Base-by-base conservation (phyloP, 37 sponge, comb jelly and placozoan genomes). In the Theonella swinhoei region DNA sequence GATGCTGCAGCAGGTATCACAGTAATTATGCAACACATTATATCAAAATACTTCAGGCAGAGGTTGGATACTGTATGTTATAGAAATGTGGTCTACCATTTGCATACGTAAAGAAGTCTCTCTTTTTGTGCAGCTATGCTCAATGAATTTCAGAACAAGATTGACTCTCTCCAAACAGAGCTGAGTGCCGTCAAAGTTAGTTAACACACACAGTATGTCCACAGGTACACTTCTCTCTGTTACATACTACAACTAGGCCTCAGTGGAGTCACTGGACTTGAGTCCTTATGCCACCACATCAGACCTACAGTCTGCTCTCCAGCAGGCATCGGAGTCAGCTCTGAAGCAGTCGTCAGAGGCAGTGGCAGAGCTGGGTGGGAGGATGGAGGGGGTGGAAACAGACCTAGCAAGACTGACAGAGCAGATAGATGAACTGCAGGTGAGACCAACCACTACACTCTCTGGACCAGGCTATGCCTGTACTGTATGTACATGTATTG, bases 341-440 rank as follows among this genome's bases (percentile, higher is more conserved):
- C 37, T 81, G 40, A 3, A 7, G 35, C 39, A 81, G 26, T 61
- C 82, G 24, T 37, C 26, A n/a, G 63, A 47, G 0, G 25, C 61
- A 22, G 70, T 77, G 30, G 40, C 42, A 0, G 62, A 75, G 41
- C 77, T 88, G 23, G 78, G 68, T 26, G 72, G 63, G 19, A 47
- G 47, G 62, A 70, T 77, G 26, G 72, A 42, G 17, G 23, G 34
- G 7, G 35, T 77, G 70, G 39, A 72, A 4, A 84, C 74, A 37
- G 80, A 91, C n/a, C 54, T 90, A 60, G 61, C 62, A 30, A 62
- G 64, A 36, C 67, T 90, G 2, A 3, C 38, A 37, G 60, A 76
- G 38, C 39, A 68, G 28, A 62, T 90, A 28, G 37, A 69, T 11
- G 76, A 80, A 20, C 8, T 81, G 31, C 77, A 90, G 77, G 90